Evolutionary conservation across 1,140 invertebrate species (phyloP), one percentile per base, ranked within the genome.

Genomic region (Ceratina calcarata): DNA sequence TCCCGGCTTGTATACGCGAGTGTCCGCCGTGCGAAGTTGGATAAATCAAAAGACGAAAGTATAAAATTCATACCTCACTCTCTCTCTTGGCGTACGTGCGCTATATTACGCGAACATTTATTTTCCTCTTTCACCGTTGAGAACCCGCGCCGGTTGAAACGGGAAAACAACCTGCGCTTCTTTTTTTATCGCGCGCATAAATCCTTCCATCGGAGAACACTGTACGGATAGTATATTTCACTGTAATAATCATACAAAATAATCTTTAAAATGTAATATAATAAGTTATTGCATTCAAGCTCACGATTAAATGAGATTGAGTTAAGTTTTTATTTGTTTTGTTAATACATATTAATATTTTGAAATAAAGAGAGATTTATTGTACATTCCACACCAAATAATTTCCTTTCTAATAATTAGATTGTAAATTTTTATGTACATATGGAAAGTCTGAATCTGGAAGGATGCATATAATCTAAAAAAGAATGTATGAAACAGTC

Each of bases 1-100:
- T 65, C 94, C 95, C 16, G 95, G 95, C 8, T 94, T 95, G 20
- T 95, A 95, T 90, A 95, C 94, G n/a, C 88, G 93, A 70, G 93
- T 95, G 58, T 81, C 83, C 20, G 70, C 76, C 16, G n/a, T 89
- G 57, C 84, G 87, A 32, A 32, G 27, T 32, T 32, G 27, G 27
- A 32, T 90, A 84, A 85, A 68, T 27, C 51, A 81, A 22, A 51
- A 37, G n/a, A 13, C 82, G 58, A 78, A 80, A 10, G 69, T 87
- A 55, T 87, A 87, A 53, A 79, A 80, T 86, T 79, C 70, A 81
- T 58, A 66, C 74, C 70, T 69, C 58, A 18, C 67, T 32, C 27
- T 32, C 4, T 32, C 27, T 32, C 4, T 4, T 32, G 27, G 27
- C 27, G 27, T 32, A 27, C 3, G 73, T 16, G 16, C 22, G 8